A percentile compares a stretch with the other conserved stretches of the same genome.
phyloP scores from a whole-genome alignment of 2,113 vertebrate genomes.

The Mustelus asterias region DNA sequence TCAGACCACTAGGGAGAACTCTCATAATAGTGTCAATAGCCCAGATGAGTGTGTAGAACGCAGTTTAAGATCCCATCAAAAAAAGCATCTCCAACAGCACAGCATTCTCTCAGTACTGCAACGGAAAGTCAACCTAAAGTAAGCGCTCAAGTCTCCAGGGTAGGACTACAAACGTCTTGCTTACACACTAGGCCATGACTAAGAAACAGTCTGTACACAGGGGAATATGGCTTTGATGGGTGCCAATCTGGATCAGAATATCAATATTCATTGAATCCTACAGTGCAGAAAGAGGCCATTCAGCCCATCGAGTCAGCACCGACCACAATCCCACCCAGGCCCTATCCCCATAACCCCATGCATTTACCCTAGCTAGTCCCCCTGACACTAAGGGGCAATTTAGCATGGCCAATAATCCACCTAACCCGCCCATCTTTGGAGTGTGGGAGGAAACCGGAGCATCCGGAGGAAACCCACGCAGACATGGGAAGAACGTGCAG shows the following conservation, averaged over 20 bases:
- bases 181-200: background rate
- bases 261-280: background rate
- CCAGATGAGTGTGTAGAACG: background rate
- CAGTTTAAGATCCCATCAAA: background rate
- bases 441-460: too few species aligned
- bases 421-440: too few species aligned
- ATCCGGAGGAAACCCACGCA: too few species aligned
- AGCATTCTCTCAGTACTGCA: background rate
- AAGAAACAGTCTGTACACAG: background rate
- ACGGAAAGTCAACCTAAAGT: background rate
- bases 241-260: background rate
- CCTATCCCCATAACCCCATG: too few species aligned
- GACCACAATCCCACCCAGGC: too few species aligned
- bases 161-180: background rate
- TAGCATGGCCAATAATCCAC: too few species aligned
- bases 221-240: background rate
- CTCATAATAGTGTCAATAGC: background rate
- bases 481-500: too few species aligned
- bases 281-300: too few species aligned
- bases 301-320: too few species aligned
- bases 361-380: too few species aligned
- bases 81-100: background rate
- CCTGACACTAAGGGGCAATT: too few species aligned
- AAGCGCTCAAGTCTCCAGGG: background rate
- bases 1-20: background rate